These are phyloP conservation scores for Epinotia brunnichana DNA, from an alignment of 2,888 invertebrate species.

Conservation along the genomic window DNA sequence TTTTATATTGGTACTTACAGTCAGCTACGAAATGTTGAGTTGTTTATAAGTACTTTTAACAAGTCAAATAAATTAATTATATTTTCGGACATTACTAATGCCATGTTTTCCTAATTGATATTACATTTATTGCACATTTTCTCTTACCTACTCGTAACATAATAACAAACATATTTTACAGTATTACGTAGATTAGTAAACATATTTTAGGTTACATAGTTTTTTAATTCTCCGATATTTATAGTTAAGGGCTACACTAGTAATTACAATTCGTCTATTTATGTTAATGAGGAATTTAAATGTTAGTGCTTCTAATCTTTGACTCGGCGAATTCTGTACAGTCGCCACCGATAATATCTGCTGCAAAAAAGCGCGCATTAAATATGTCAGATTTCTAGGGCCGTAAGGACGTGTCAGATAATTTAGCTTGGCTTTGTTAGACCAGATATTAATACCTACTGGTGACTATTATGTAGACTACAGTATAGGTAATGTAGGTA, in stretches of 20 bases:
- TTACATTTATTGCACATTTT: conserved; percentile 35
- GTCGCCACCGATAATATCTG: too few relatives aligned
- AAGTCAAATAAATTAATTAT: not conserved
- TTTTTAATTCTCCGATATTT: conserved; percentile 32
- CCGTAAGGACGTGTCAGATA: too few relatives aligned
- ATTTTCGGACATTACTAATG: not conserved
- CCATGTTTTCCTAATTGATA: conserved; percentile 32
- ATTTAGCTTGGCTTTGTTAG: too few relatives aligned
- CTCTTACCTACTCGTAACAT: conserved; percentile 15
- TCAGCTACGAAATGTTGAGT: too few relatives aligned
- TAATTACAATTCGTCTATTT: conserved; percentile 43
- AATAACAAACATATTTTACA: conserved; percentile 37
- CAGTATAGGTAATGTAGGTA: too few relatives aligned
- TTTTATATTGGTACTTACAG: too few relatives aligned
- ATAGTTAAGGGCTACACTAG: conserved; percentile 31
- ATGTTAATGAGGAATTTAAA: conserved; percentile 39
- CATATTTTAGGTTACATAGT: conserved; percentile 29
- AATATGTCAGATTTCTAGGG: too few relatives aligned
- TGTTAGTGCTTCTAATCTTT: conserved; percentile 23
- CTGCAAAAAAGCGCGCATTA: too few relatives aligned
- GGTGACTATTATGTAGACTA: too few relatives aligned
- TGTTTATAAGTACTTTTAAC: not conserved
- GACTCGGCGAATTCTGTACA: not conserved
- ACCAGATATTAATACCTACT: too few relatives aligned
- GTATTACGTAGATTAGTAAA: conserved; percentile 25